Evolutionary conservation across 2,888 invertebrate species (phyloP), one percentile per base, ranked within the genome.

Genomic region (Troglohyphantes excavatus): DNA sequence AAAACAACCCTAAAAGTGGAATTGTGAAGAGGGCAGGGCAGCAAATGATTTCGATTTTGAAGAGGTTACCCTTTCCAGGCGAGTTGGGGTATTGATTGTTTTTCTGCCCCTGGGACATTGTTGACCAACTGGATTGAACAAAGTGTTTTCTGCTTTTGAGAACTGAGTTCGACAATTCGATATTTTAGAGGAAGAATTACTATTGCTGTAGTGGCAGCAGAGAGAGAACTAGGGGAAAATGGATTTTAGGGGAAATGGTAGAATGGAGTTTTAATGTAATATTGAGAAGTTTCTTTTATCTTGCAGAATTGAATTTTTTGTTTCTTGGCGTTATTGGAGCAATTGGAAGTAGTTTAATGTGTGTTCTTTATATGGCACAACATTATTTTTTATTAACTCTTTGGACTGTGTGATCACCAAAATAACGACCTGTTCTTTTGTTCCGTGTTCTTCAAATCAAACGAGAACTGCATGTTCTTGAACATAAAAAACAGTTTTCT

Each of bases 101-200:
- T 43, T 81, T 13, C 2, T 29, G 27, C 29, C 68, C 33, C 17
- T 29, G 21, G 68, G 81, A 33, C 59, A 59, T 59, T 59, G 81
- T 81, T 81, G 81, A 81, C 81, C 81, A 70, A 19, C 70, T 81
- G 68, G 81, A 81, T 81, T 70, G 68, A 81, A 81, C 70, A 81
- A 81, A 81, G 81, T 70, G 68, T 68, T 81, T 23, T 81, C 70
- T 27, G 59, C 27, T 53, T 67, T 29, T 29, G 46, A 33, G 21
- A 68, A 6, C 19, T 29, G 26, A 17, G 11, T 33, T 19, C 21
- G 27, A 19, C 46, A 70, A 70, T 68, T 68, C 21, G 68, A 70
- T 53, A 70, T 68, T 53, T 68, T 19, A 21, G 6, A 26, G 21
- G 68, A 59, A 70, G 70, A 81, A 81, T 81, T 68, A 68, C 68